These are phyloP conservation scores for Tautogolabrus adspersus DNA, from an alignment of 2,113 vertebrate species.

Conservation along the genomic window DNA sequence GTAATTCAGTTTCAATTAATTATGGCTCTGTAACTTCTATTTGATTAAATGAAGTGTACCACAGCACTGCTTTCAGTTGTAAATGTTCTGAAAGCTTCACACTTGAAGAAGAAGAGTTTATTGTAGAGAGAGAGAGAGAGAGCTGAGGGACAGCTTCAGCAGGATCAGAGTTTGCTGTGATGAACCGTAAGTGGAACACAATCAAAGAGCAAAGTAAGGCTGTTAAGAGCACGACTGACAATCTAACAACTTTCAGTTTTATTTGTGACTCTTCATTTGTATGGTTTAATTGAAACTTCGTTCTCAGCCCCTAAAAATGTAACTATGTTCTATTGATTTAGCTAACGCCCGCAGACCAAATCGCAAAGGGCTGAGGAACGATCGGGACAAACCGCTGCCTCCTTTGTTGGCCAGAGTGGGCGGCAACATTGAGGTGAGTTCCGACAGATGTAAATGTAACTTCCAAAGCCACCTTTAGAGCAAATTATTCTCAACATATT, in stretches of 20 bases:
- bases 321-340: constrained; percentile 50
- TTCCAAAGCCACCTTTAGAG: too few species aligned
- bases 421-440: constrained; percentile 95
- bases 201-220: constrained; percentile 27
- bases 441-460: neutral
- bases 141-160: constrained; percentile 46
- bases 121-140: constrained; percentile 38
- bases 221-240: constrained; percentile 18
- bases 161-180: constrained; percentile 39
- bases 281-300: neutral
- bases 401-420: constrained; percentile 96
- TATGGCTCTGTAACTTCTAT: constrained; percentile 17
- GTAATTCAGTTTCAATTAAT: constrained; percentile 27
- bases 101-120: constrained; percentile 26
- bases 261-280: neutral
- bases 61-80: constrained; percentile 32
- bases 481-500: neutral
- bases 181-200: constrained; percentile 53
- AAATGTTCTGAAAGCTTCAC: constrained; percentile 36
- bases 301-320: constrained; percentile 10
- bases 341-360: constrained; percentile 92
- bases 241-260: neutral
- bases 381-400: constrained; percentile 97
- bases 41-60: constrained; percentile 41
- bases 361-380: constrained; percentile 95